Evolutionary conservation across 2,797 vertebrate genomes (phyloP).

Genomic region (Falco berigora): DNA sequence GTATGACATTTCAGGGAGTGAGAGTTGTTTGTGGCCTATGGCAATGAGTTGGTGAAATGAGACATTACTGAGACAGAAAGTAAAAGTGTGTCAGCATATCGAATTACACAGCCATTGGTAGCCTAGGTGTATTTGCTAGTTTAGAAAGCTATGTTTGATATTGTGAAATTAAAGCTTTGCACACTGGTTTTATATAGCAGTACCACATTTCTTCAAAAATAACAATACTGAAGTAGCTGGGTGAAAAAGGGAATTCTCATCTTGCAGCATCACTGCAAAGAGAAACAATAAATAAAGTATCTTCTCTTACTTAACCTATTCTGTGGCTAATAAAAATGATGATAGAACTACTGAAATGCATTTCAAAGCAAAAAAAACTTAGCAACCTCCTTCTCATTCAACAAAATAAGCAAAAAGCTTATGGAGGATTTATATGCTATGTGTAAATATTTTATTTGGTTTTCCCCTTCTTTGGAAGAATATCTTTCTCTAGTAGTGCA

Average conservation of each 20-base stretch:
- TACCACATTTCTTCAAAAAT: neutral
- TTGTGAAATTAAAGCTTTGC: neutral
- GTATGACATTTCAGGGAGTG: constrained; percentile 20
- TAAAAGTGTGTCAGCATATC: constrained; percentile 20
- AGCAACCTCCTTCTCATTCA: neutral
- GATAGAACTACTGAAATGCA: neutral
- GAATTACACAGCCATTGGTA: neutral
- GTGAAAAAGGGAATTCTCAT: neutral
- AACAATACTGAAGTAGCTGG: neutral
- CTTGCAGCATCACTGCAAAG: neutral
- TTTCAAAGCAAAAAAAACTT: neutral
- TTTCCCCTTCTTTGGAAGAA: neutral
- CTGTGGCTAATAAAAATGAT: neutral
- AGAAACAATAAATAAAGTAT: neutral
- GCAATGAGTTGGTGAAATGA: constrained; percentile 22
- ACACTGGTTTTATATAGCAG: neutral
- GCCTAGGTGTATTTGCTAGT: neutral
- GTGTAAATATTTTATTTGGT: neutral
- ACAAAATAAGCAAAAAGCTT: neutral
- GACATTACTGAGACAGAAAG: neutral
- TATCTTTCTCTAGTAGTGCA: neutral
- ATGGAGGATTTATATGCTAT: neutral
- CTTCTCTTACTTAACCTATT: neutral
- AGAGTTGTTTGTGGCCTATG: constrained; percentile 44
- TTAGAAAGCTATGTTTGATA: neutral